Conservation (phyloP, 2,888 invertebrate species). For the Watsonalla binaria region DNA sequence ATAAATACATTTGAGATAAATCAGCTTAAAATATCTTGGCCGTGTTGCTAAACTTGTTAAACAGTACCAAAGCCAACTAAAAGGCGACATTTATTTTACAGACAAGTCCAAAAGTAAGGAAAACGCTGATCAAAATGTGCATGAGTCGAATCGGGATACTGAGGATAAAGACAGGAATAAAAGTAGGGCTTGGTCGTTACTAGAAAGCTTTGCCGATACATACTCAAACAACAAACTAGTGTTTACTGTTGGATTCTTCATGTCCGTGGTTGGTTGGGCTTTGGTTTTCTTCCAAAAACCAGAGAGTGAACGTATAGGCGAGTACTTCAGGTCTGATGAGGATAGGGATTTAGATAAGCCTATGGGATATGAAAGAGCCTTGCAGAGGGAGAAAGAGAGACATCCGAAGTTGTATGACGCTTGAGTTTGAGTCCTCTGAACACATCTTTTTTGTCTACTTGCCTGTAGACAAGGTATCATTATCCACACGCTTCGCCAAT, state of each 20-base stretch:
- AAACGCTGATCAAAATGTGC: slow-evolving; percentile 44
- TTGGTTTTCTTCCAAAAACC: slow-evolving; percentile 31
- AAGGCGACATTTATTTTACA: slow-evolving; percentile 59
- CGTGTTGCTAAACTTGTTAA: background rate
- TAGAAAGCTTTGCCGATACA: slow-evolving; percentile 49
- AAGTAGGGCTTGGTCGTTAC: slow-evolving; percentile 43
- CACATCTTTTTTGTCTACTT: slow-evolving; percentile 6
- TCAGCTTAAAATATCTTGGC: too few relatives aligned
- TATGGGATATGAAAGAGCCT: slow-evolving; percentile 47
- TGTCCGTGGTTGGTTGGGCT: slow-evolving; percentile 25
- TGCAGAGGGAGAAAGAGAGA: slow-evolving; percentile 38
- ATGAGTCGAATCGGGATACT: slow-evolving; percentile 54
- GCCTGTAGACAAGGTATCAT: too few relatives aligned
- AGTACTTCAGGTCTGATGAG: slow-evolving; percentile 25
- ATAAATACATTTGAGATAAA: too few relatives aligned
- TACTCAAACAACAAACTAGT: slow-evolving; percentile 37
- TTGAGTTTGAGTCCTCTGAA: slow-evolving; percentile 17
- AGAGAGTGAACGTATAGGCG: slow-evolving; percentile 22
- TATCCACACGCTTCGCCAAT: too few relatives aligned
- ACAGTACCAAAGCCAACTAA: slow-evolving; percentile 7
- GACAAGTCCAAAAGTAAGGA: slow-evolving; percentile 47
- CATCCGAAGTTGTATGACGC: slow-evolving; percentile 61
- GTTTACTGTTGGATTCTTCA: slow-evolving; percentile 51
- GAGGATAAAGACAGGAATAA: slow-evolving; percentile 31
- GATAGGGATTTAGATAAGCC: slow-evolving; percentile 36